phyloP scores from a whole-genome alignment of 2,113 vertebrate species.

The Smithornis capensis region DNA sequence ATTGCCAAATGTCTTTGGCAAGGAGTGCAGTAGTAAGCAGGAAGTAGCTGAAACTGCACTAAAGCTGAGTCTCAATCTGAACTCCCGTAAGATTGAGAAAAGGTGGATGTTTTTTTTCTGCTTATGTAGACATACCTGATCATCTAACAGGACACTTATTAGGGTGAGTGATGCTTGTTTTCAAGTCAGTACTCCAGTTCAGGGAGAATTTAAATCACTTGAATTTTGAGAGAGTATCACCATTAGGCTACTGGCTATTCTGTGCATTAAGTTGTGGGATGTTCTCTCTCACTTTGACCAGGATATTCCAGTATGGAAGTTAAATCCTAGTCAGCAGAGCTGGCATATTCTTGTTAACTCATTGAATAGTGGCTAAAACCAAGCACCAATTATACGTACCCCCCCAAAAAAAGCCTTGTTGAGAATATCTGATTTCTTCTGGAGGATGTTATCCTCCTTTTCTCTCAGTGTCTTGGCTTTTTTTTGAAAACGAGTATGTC shows the following conservation, averaged over 20 bases:
- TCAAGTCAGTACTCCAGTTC: not conserved
- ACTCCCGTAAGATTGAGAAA: not conserved
- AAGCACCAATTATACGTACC: not conserved
- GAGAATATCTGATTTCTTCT: not conserved
- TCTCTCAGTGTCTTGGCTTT: not conserved
- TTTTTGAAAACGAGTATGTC: not conserved
- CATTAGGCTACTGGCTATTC: not conserved
- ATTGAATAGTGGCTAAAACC: not conserved
- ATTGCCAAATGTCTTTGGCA: not conserved
- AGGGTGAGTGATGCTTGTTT: not conserved
- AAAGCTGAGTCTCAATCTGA: not conserved
- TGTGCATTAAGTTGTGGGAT: not conserved
- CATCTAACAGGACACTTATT: not conserved
- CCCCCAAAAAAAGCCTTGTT: not conserved
- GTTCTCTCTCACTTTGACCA: not conserved
- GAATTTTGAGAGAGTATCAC: not conserved
- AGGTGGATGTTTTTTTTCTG: rapidly evolving
- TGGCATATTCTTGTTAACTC: not conserved
- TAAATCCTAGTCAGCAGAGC: not conserved
- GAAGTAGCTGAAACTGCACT: not conserved
- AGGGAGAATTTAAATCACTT: not conserved
- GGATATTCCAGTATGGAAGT: not conserved
- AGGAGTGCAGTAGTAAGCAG: not conserved
- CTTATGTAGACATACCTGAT: not conserved
- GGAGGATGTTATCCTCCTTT: not conserved